Conservation (phyloP, 2,888 invertebrate genomes). For the Ischnus inquisitorius region DNA sequence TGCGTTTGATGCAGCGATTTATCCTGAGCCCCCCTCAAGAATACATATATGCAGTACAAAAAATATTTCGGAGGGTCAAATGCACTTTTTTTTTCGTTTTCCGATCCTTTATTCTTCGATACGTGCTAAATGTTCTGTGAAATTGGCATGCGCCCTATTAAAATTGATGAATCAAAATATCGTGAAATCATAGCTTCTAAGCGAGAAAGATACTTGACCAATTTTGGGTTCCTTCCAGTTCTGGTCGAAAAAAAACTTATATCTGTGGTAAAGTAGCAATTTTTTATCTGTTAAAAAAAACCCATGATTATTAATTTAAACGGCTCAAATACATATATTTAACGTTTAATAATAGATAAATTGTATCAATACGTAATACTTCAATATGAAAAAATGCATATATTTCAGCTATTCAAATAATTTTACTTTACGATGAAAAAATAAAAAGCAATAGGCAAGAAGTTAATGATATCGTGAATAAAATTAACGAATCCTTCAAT, state of each 20-base stretch:
- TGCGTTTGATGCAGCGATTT: slow-evolving; percentile 41
- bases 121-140: slow-evolving; percentile 61
- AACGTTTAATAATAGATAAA: too few species aligned
- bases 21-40: neutral
- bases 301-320: too few species aligned
- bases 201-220: too few species aligned
- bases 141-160: slow-evolving; percentile 51
- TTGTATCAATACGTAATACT: too few species aligned
- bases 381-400: neutral
- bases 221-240: too few species aligned
- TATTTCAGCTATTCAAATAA: too few species aligned
- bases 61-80: slow-evolving; percentile 24
- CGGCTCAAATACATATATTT: too few species aligned
- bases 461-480: too few species aligned
- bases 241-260: too few species aligned
- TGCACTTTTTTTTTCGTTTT: slow-evolving; percentile 5
- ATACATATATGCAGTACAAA: slow-evolving; percentile 30
- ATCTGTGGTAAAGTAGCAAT: too few species aligned
- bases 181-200: too few species aligned
- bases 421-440: neutral
- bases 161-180: slow-evolving; percentile 40
- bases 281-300: too few species aligned
- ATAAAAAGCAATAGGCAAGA: neutral
- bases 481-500: neutral
- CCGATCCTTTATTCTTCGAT: slow-evolving; percentile 24